Conservation (phyloP, 2,113 vertebrate species). For the Hirundichthys speculiger region DNA sequence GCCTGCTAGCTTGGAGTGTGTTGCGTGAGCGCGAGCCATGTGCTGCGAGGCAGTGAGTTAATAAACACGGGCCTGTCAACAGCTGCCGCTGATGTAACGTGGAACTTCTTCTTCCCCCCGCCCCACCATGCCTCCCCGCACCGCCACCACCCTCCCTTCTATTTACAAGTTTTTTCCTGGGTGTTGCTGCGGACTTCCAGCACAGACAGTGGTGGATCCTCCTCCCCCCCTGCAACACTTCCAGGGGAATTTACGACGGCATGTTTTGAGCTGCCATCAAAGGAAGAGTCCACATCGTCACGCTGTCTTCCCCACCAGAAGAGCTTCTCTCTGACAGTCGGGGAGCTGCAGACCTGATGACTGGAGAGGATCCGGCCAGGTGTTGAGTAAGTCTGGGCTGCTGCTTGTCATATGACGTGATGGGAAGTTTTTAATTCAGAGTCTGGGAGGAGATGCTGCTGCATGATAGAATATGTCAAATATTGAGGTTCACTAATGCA, state of each 20-base stretch:
- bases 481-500: too few relatives aligned
- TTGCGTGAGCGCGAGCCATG: constrained; percentile 19
- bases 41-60: constrained; percentile 62
- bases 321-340: constrained; percentile 49
- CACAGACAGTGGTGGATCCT: constrained; percentile 31
- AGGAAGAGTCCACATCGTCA: constrained; percentile 63
- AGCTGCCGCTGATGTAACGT: constrained; percentile 78
- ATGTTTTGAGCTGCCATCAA: constrained; percentile 69
- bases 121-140: constrained; percentile 48
- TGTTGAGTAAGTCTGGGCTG: constrained; percentile 55
- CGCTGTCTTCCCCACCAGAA: constrained; percentile 50
- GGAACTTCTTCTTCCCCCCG: constrained; percentile 66
- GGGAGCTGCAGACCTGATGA: constrained; percentile 49
- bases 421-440: neutral
- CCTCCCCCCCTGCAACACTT: constrained; percentile 17
- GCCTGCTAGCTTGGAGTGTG: too few relatives aligned
- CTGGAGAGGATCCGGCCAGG: constrained; percentile 42
- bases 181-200: constrained; percentile 67
- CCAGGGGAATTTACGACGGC: constrained; percentile 56
- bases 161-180: constrained; percentile 71
- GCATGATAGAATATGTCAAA: neutral
- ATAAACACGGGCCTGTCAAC: constrained; percentile 75
- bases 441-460: neutral
- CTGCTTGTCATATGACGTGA: constrained; percentile 27
- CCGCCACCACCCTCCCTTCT: constrained; percentile 30